Evolutionary conservation across 2,888 invertebrate genomes (phyloP), one percentile per base, ranked within the genome.

Genomic region (Zootermopsis nevadensis): DNA sequence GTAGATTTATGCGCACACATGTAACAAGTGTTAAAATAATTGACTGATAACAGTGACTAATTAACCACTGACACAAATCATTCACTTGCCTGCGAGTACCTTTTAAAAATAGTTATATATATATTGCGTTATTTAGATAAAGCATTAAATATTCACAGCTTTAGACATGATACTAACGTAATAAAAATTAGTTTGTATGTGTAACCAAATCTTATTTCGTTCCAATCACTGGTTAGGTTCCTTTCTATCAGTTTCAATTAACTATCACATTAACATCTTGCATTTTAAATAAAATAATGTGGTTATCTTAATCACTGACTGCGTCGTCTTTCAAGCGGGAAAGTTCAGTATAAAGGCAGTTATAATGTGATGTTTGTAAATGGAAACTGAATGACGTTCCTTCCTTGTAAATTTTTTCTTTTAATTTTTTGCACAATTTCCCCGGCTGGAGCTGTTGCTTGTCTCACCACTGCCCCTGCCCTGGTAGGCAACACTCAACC

Each of bases 401-500:
- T 60, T n/a, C 27, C 12, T 48, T 31, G 2, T 30, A 19, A 30
- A 15, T 30, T 69, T 12, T 30, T 69, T 27, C 33, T 33, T n/a
- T 74, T 74, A 33, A 38, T 38, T 33, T 74, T 69, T 74, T 33
- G 35, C 35, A 33, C 35, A 38, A n/a, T 74, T 74, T 74, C 74
- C 74, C 74, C 74, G 38, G 74, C 74, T 35, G 38, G 74, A 74
- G 74, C 74, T 74, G 74, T 33, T 74, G 74, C 74, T 74, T 22
- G 74, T 33, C n/a, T 38, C 38, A 33, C 38, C n/a, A 38, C 35
- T 38, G 12, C 35, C 74, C 74, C n/a, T 74, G 74, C 74, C 74
- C 74, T 42, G 74, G 74, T 74, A 74, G 74, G 74, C 74, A 74
- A 74, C 74, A 74, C 74, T 74, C 74, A 38, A 74, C 74, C 74